phyloP scores from a whole-genome alignment of 2,113 vertebrate species.

The Barnardius zonarius region DNA sequence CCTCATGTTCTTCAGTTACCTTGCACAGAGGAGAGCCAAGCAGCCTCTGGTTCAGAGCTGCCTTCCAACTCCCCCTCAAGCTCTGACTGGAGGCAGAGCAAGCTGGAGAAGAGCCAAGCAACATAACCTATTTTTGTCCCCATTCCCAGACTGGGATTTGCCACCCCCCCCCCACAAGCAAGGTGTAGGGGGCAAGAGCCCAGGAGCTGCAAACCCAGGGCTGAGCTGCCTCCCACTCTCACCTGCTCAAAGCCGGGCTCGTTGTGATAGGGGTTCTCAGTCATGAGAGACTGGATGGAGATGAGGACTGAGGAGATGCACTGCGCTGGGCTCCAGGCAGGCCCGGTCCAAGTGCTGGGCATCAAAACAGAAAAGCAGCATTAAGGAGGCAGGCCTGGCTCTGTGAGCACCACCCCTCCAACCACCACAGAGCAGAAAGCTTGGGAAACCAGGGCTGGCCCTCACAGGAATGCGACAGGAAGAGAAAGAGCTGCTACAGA shows the following conservation, averaged over 20 bases:
- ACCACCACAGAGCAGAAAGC: neutral
- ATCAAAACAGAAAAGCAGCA: neutral
- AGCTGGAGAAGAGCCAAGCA: neutral
- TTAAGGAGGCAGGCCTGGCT: neutral
- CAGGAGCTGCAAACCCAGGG: neutral
- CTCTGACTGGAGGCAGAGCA: neutral
- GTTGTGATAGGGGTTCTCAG: conserved; percentile 98
- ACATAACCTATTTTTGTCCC: neutral
- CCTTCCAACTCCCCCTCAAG: neutral
- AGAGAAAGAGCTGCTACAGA: neutral
- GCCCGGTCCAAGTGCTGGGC: conserved; percentile 94
- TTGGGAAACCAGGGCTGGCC: neutral
- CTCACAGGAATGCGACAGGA: neutral
- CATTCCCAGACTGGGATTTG: neutral
- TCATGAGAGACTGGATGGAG: conserved; percentile 99
- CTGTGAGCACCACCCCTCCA: neutral
- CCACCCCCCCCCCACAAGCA: neutral
- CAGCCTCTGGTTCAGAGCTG: neutral
- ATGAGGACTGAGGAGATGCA: conserved; percentile 98
- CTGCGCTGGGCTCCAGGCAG: conserved; percentile 98
- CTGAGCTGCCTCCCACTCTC: neutral
- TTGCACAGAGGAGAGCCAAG: neutral
- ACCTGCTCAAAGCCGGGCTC: conserved; percentile 99
- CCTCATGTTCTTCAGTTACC: neutral
- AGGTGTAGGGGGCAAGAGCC: neutral